Conservation (phyloP, 35 echinoderm and acorn worm species). For the Anneissia japonica region DNA sequence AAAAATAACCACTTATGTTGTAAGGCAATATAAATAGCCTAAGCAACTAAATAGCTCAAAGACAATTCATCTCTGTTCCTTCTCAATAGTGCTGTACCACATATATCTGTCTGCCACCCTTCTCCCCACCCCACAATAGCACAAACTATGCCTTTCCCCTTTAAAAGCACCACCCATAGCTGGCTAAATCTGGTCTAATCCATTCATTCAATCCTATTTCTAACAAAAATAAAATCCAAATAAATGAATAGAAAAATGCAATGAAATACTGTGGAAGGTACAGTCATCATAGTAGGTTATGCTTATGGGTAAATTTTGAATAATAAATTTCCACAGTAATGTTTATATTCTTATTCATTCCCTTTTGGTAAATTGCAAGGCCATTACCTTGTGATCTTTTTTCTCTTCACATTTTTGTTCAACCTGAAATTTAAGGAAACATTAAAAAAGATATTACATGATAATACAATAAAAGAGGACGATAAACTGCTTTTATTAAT, state of each 20-base stretch:
- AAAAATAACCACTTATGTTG: not conserved
- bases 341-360: too few species aligned
- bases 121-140: not conserved
- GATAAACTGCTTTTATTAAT: too few species aligned
- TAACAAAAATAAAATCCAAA: not conserved
- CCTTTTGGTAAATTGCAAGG: too few species aligned
- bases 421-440: constrained; percentile 37
- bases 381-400: constrained; percentile 81
- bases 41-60: not conserved
- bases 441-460: not conserved
- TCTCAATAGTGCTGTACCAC: not conserved
- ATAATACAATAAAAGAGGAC: too few species aligned
- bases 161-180: too few species aligned
- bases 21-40: not conserved
- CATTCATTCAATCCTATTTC: too few species aligned
- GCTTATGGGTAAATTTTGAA: too few species aligned
- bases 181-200: too few species aligned
- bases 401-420: constrained; percentile 73
- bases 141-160: not conserved
- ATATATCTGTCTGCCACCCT: not conserved
- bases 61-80: not conserved
- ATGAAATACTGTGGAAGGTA: too few species aligned
- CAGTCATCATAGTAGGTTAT: too few species aligned
- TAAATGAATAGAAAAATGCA: not conserved
- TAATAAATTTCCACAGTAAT: too few species aligned